A percentile compares a stretch with the other conserved stretches of the same genome.
Evolutionary conservation across 92 coral and sea anemone genomes (phyloP).

Genomic region (Paramuricea clavata): DNA sequence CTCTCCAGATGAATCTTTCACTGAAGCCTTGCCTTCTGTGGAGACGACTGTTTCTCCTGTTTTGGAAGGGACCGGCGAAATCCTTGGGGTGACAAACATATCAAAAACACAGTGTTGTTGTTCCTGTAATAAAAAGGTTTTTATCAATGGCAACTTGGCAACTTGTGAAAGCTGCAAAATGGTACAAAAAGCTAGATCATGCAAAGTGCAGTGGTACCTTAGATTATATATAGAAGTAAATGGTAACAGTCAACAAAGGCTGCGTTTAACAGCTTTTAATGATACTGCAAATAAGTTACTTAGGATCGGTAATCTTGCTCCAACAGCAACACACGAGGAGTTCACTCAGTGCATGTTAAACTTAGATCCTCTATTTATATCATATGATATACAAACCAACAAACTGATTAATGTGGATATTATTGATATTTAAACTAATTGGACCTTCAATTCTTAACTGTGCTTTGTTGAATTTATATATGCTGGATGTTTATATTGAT

Average conservation of each 20-base stretch:
- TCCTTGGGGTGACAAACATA: conserved; percentile 50
- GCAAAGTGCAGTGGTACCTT: conserved; percentile 57
- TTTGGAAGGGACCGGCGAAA: conserved; percentile 45
- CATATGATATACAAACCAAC: conserved; percentile 56
- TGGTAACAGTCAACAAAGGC: conserved; percentile 3
- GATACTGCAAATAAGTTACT: conserved; percentile 57
- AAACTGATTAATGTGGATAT: conserved; percentile 7
- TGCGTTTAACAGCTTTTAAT: conserved; percentile 10
- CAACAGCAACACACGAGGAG: conserved; percentile 54
- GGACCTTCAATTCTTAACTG: no score
- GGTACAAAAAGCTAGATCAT: conserved; percentile 44
- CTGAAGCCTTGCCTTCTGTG: conserved; percentile 49
- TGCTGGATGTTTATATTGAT: no score
- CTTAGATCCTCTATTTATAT: conserved; percentile 33
- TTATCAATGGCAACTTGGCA: conserved; percentile 63
- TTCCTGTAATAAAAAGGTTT: conserved; percentile 55
- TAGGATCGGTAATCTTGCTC: conserved; percentile 35
- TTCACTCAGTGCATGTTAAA: conserved; percentile 39
- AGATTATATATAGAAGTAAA: background rate
- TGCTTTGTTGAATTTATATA: no score
- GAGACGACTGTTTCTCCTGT: conserved; percentile 38
- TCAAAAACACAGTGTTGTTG: conserved; percentile 53
- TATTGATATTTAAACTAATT: no score
- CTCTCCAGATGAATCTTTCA: conserved; percentile 48
- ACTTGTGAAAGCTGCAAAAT: conserved; percentile 60